Percentiles rank a stretch among this genome's conserved stretches.
Conservation (phyloP, 2,113 vertebrate species). For the Hymenochirus boettgeri region DNA sequence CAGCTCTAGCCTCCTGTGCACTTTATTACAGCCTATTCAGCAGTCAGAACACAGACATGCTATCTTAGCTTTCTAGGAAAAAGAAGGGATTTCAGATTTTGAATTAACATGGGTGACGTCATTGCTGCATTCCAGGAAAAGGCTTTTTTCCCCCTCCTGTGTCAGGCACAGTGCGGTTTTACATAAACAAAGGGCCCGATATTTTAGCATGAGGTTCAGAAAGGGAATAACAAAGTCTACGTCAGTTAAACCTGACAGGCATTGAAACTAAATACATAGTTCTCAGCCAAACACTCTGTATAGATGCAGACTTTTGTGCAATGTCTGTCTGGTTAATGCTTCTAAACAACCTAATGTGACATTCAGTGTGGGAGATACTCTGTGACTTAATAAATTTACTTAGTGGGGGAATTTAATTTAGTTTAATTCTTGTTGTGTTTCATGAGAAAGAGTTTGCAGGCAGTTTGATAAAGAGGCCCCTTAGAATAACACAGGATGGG, state of each 20-base stretch:
- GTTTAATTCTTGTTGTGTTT: not conserved
- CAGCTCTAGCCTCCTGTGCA: slow-evolving; percentile 15
- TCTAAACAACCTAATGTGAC: slow-evolving; percentile 6
- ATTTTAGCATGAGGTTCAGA: slow-evolving; percentile 29
- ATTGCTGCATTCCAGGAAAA: slow-evolving; percentile 36
- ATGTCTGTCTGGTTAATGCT: slow-evolving; percentile 17
- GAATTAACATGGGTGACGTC: slow-evolving; percentile 33
- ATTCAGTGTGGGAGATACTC: not conserved
- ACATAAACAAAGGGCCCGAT: slow-evolving; percentile 33
- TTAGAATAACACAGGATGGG: not conserved
- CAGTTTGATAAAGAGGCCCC: slow-evolving; percentile 2
- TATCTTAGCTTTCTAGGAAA: slow-evolving; percentile 36
- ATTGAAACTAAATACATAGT: slow-evolving; percentile 32
- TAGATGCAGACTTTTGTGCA: slow-evolving; percentile 15
- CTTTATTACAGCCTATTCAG: not conserved
- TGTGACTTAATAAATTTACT: not conserved
- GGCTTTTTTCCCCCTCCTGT: slow-evolving; percentile 18
- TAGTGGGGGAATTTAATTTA: not conserved
- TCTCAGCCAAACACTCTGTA: slow-evolving; percentile 17
- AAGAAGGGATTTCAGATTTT: slow-evolving; percentile 24
- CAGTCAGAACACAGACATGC: slow-evolving; percentile 25
- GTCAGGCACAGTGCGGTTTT: slow-evolving; percentile 34
- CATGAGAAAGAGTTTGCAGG: not conserved
- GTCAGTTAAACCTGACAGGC: slow-evolving; percentile 22
- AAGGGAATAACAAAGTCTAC: slow-evolving; percentile 32